Evolutionary conservation across 2,797 vertebrate genomes (phyloP), one percentile per base, ranked within the genome.

Genomic region (Rhinella marina): DNA sequence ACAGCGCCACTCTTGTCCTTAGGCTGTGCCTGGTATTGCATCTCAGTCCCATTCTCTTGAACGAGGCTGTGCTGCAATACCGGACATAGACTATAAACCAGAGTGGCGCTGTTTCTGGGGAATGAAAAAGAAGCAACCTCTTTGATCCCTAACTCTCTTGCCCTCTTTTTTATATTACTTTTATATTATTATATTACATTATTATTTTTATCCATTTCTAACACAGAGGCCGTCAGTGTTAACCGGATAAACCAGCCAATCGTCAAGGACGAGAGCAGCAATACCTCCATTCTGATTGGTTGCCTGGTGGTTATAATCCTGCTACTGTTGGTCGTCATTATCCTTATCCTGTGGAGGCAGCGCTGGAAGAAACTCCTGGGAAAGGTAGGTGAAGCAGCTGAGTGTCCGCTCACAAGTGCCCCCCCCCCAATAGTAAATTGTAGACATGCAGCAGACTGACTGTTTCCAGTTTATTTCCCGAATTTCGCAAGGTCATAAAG

Each of bases 251-350:
- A 95, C 0, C 94, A 97, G 80, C 96, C 97, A 0, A 93, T 98
- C 0, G 96, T 96, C 91, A 98, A 97, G 91, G 96, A 96, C 0
- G 97, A 98, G 91, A 95, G 95, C 90, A 97, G 97, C 89, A 96
- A 97, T 57, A 97, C 97, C 0, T 95, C 97, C 80, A 96, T 98
- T 89, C 94, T 99, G 92, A 97, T 99, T 83, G 97, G 97, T 92
- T 99, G 97, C 92, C 93, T 99, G 92, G 97, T 98, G 92, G 97
- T 97, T 92, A 98, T 99, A 91, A 99, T 99, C 90, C 91, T 99
- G 3, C 94, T 99, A 82, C 93, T 99, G 2, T 89, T 99, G 92
- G 96, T 96, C 0, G 94, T 99, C 88, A 98, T 99, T 4, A 95
- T 95, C 1, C 96, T 97, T 90, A 99, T 99, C 91, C 95, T 99